Base-by-base conservation (phyloP, 2,797 vertebrate species). In the Kryptolebias ocellatus region DNA sequence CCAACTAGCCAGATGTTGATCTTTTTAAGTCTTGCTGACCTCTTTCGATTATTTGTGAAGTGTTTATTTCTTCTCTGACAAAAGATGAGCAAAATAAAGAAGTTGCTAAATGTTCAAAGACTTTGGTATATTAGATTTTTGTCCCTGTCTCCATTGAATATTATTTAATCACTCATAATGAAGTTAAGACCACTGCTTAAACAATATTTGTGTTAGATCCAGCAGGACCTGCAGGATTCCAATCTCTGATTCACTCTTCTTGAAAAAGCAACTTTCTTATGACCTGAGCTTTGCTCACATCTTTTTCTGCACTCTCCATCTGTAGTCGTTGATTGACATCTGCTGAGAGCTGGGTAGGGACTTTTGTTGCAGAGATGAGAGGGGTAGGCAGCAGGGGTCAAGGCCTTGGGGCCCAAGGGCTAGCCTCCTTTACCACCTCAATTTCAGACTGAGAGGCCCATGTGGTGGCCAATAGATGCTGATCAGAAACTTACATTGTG, bases 251-350 rank as follows among this genome's bases (percentile, higher is more conserved):
- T 15, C 15, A 6, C 3, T 9, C 17, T 8, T 31, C 20, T 18
- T 49, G 55, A 63, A 65, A 57, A 54, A 16, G 52, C 31, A 34
- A 5, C 68, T 52, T 50, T 20, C 10, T 51, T 44, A 24, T 20
- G 28, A 18, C 27, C 17, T 6, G 7, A 61, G 42, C 73, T 72
- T 78, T 62, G 63, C 61, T 20, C 49, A 27, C 72, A 73, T 76
- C 53, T 76, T 77, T 72, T 68, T 74, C 70, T 62, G 52, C 86
- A 84, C 70, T 88, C 57, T 87, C 90, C 92, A 92, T 93, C 92
- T 92, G 89, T 88, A 73, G 57, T 37, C 37, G 81, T 83, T 93
- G 93, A 93, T 80, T 92, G 92, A 93, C 94, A 92, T 90, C 80
- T 88, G 80, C 80, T 87, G 80, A 84, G 83, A 85, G 80, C 63